Percentiles rank a stretch among this genome's conserved stretches.
These are phyloP conservation scores for Syngnathus rostellatus DNA, from an alignment of 2,797 vertebrate species.

Conservation along the genomic window DNA sequence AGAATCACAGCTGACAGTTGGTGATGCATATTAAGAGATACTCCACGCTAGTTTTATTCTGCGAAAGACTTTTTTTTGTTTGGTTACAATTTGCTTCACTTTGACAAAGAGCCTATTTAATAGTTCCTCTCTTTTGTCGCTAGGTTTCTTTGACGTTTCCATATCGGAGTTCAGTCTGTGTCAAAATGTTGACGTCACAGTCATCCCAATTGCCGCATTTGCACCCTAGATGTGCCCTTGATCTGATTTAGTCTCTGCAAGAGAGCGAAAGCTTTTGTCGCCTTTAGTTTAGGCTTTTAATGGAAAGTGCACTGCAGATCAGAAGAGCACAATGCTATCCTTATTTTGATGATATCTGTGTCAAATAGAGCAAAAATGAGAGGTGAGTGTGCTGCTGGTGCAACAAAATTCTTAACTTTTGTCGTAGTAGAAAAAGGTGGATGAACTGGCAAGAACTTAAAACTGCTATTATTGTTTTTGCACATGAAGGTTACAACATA, in stretches of 20 bases:
- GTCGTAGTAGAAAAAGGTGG: constrained; percentile 8
- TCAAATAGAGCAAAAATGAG: constrained; percentile 2
- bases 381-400: constrained; percentile 18
- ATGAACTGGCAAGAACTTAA: constrained; percentile 28
- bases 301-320: constrained; percentile 22
- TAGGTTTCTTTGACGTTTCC: constrained; percentile 30
- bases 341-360: constrained; percentile 12
- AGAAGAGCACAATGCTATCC: constrained; percentile 9
- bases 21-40: not conserved
- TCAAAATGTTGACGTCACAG: constrained; percentile 24
- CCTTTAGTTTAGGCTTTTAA: constrained; percentile 24
- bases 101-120: constrained; percentile 11
- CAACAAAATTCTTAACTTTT: constrained; percentile 25
- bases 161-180: constrained; percentile 26
- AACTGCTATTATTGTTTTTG: constrained; percentile 12
- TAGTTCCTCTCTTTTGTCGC: constrained; percentile 23
- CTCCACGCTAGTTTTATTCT: not conserved
- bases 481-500: not conserved
- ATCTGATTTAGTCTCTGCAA: constrained; percentile 25
- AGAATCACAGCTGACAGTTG: not conserved
- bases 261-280: constrained; percentile 12
- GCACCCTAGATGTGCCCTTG: constrained; percentile 5
- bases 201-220: constrained; percentile 11
- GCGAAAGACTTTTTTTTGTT: constrained; percentile 8
- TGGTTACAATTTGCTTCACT: not conserved